Evolutionary conservation across 1,140 invertebrate species (phyloP).

Genomic region (Brachionus calyciflorus): DNA sequence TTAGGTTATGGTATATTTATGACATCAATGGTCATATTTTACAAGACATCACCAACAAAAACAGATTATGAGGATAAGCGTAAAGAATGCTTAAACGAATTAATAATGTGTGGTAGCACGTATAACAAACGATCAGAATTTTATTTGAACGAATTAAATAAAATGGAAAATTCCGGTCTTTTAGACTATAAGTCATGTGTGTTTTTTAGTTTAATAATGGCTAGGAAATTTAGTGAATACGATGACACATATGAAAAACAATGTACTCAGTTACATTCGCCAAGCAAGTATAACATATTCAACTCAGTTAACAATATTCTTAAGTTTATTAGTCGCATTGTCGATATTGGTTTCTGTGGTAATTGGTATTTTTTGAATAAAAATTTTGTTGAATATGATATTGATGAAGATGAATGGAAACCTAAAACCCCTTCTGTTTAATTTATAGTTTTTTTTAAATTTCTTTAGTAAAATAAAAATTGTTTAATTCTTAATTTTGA

Average conservation of each 20-base stretch:
- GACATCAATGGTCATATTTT: conserved; percentile 15
- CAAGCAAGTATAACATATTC: conserved; percentile 43
- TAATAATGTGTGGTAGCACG: conserved; percentile 46
- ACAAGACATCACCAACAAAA: conserved; percentile 14
- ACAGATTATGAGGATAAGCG: conserved; percentile 12
- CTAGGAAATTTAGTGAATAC: conserved; percentile 15
- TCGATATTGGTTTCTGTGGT: conserved; percentile 37
- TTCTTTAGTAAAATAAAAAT: too few species aligned
- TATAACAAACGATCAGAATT: conserved; percentile 34
- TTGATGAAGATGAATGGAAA: conserved; percentile 36
- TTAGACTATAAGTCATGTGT: conserved; percentile 41
- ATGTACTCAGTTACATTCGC: conserved; percentile 5
- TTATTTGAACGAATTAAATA: conserved; percentile 45
- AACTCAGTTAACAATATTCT: conserved; percentile 9
- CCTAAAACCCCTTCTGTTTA: too few species aligned
- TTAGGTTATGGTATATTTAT: conserved; percentile 34
- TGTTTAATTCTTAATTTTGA: too few species aligned
- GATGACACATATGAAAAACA: conserved; percentile 38
- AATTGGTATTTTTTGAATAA: conserved; percentile 39
- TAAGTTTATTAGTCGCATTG: conserved; percentile 32
- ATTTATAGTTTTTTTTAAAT: too few species aligned
- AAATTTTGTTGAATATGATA: conserved; percentile 27
- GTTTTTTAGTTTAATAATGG: conserved; percentile 37
- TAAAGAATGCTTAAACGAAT: neutral
- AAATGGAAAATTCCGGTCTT: neutral